Conservation (phyloP, 2,888 invertebrate genomes). For the Cybosia mesomella region DNA sequence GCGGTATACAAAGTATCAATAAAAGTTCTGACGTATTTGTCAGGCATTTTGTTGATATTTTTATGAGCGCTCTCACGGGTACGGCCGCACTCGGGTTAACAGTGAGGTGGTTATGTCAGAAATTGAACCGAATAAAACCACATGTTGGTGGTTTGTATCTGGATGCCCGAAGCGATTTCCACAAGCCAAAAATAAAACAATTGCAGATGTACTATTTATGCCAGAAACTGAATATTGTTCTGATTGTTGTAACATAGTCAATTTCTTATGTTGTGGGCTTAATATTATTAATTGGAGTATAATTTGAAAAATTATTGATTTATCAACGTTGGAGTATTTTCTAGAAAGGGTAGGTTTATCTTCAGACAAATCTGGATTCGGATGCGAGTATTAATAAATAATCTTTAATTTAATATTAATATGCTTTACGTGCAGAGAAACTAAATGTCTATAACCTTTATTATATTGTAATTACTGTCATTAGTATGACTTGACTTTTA, state of each 20-base stretch:
- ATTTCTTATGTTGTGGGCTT: too few relatives aligned
- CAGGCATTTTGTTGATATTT: background rate
- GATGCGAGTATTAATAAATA: background rate
- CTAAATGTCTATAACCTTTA: constrained; percentile 2
- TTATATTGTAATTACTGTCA: constrained; percentile 11
- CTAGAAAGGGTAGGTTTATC: background rate
- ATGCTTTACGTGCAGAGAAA: background rate
- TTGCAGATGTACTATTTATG: too few relatives aligned
- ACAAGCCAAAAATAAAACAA: too few relatives aligned
- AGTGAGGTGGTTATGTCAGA: background rate
- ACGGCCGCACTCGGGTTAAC: background rate
- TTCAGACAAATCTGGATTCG: background rate
- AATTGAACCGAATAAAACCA: background rate
- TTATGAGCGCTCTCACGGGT: background rate
- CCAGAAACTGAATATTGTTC: too few relatives aligned
- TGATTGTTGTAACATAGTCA: too few relatives aligned
- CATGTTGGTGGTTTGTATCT: too few relatives aligned
- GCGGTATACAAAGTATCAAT: too few relatives aligned
- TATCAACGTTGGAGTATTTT: background rate
- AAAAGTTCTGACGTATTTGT: too few relatives aligned
- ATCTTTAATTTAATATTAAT: background rate
- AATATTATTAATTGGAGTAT: too few relatives aligned
- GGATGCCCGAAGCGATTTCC: too few relatives aligned
- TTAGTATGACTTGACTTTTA: constrained; percentile 18
- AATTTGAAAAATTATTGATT: too few relatives aligned